These are phyloP conservation scores for Cynocephalus volans DNA, from an alignment of 2,113 vertebrate species.

Conservation along the genomic window DNA sequence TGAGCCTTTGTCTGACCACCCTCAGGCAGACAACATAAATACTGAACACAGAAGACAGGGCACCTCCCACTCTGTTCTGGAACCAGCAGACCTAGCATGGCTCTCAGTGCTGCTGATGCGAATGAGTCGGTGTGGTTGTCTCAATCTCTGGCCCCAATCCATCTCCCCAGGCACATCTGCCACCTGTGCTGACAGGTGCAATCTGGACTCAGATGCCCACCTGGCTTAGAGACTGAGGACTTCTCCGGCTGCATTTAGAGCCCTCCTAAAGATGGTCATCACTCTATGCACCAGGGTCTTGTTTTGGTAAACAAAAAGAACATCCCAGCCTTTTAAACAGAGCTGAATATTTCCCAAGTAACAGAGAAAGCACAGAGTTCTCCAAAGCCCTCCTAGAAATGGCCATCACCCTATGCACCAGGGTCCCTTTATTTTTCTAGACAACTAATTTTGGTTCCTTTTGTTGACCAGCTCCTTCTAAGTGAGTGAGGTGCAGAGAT, in stretches of 20 bases:
- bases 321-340: no score
- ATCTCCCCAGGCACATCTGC: no score
- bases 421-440: background rate
- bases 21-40: no score
- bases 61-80: background rate
- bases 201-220: background rate
- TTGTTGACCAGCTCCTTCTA: background rate
- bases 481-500: background rate
- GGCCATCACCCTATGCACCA: background rate
- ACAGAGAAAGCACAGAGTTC: no score
- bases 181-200: rapidly evolving
- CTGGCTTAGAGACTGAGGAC: background rate
- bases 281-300: background rate
- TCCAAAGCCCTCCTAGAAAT: background rate
- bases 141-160: background rate
- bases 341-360: no score
- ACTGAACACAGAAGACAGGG: background rate
- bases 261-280: background rate
- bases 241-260: background rate
- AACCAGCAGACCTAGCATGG: background rate
- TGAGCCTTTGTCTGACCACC: background rate
- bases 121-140: background rate
- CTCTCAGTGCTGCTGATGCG: background rate
- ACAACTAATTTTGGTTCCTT: background rate
- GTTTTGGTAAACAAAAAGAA: no score